These are phyloP conservation scores for Gymnoscelis rufifasciata DNA, from an alignment of 2,888 invertebrate genomes.

Conservation along the genomic window DNA sequence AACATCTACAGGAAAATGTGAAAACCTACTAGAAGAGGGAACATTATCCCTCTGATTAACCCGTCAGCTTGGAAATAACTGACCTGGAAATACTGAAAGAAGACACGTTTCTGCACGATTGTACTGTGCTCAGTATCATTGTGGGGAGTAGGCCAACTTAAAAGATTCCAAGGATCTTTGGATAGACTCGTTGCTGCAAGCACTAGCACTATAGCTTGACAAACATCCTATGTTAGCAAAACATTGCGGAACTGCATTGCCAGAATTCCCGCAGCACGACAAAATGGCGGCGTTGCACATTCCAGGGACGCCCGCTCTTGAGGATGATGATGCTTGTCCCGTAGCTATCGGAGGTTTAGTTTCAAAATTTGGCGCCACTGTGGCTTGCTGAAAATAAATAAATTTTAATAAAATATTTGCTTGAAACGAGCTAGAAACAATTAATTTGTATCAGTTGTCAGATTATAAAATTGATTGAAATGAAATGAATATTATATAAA, in stretches of 20 bases:
- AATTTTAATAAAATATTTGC: not conserved
- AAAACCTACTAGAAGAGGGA: too few species aligned
- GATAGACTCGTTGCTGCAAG: conserved; percentile 41
- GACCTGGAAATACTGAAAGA: conserved; percentile 42
- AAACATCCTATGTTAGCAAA: conserved; percentile 48
- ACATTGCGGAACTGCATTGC: conserved; percentile 37
- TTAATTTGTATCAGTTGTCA: too few species aligned
- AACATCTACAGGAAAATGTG: not conserved
- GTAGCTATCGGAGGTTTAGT: not conserved
- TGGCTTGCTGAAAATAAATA: conserved; percentile 22
- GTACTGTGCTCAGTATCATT: too few species aligned
- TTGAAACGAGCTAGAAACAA: too few species aligned
- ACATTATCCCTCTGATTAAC: too few species aligned
- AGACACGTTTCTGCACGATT: conserved; percentile 20
- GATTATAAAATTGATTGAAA: too few species aligned
- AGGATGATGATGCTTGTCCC: not conserved
- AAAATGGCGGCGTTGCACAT: conserved; percentile 55
- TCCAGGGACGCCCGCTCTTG: conserved; percentile 24
- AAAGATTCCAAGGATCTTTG: conserved; percentile 44
- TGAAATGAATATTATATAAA: too few species aligned
- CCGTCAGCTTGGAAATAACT: not conserved
- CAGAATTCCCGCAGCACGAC: conserved; percentile 46
- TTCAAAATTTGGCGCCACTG: conserved; percentile 32
- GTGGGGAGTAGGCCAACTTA: conserved; percentile 44
- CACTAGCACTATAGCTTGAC: conserved; percentile 31